A percentile compares a stretch with the other conserved stretches of the same genome.
Conservation (phyloP, 2,888 invertebrate species). For the Cheiracanthium punctorium region DNA sequence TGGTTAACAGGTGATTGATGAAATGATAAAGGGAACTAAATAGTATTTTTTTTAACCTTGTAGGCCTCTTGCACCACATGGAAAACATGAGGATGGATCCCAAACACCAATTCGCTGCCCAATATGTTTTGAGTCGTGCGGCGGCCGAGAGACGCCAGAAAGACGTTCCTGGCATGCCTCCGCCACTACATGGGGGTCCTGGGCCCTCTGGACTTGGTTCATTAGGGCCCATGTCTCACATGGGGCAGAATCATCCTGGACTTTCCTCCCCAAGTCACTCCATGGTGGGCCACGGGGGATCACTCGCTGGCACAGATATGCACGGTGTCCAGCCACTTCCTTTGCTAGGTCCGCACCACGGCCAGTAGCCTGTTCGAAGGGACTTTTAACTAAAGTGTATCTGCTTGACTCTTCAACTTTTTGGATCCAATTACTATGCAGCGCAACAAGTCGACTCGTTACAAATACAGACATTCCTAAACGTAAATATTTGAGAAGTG, state of each 20-base stretch:
- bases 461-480: conserved; percentile 23
- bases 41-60: background rate
- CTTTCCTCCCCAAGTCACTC: conserved; percentile 69
- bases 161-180: conserved; percentile 70
- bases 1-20: no score
- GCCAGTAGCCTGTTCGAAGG: conserved; percentile 69
- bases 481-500: conserved; percentile 62
- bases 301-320: conserved; percentile 68
- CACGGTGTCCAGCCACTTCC: conserved; percentile 70
- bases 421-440: conserved; percentile 33
- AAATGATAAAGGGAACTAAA: no score
- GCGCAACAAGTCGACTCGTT: conserved; percentile 38
- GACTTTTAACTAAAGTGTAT: conserved; percentile 60
- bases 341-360: conserved; percentile 68
- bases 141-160: conserved; percentile 90
- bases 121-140: conserved; percentile 91
- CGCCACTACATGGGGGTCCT: conserved; percentile 68
- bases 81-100: conserved; percentile 98
- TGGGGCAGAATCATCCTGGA: conserved; percentile 70
- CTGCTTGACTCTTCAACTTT: conserved; percentile 49
- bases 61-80: conserved; percentile 94
- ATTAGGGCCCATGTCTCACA: conserved; percentile 69
- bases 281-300: conserved; percentile 67
- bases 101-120: conserved; percentile 95
- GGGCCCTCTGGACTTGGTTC: conserved; percentile 70